Percentiles rank a stretch among this genome's conserved stretches.
phyloP scores from a whole-genome alignment of 64 coral and sea anemone species.

The Pocillopora damicornis region DNA sequence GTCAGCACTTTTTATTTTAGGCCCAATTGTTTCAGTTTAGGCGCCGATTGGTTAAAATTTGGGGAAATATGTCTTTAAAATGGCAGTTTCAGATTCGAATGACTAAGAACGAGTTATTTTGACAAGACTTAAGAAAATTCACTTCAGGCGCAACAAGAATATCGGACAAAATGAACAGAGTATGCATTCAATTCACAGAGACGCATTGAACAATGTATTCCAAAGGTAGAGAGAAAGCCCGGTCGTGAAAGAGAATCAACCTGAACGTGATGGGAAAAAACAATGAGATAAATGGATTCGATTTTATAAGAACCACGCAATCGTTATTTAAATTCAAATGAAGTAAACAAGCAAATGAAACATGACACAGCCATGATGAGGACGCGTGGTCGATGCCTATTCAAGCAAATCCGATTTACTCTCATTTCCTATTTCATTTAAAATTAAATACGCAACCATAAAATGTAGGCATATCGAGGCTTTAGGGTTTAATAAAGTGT shows the following conservation, averaged over 20 bases:
- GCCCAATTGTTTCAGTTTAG: neutral
- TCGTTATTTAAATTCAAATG: neutral
- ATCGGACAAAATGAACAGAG: too few species aligned
- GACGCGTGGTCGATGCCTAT: neutral
- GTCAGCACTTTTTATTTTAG: neutral
- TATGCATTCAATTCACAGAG: too few species aligned
- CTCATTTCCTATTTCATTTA: neutral
- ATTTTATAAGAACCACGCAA: neutral
- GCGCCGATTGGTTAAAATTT: neutral
- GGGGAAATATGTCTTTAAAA: neutral
- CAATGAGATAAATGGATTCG: neutral
- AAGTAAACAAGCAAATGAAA: neutral
- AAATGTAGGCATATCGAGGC: neutral
- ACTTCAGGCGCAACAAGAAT: neutral
- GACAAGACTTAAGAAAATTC: neutral
- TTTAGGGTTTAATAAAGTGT: neutral
- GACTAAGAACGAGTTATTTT: neutral
- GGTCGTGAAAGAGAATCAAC: neutral
- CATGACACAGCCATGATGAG: neutral
- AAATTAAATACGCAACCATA: neutral
- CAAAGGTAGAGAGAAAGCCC: neutral
- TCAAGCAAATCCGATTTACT: neutral
- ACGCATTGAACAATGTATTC: neutral
- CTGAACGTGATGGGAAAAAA: neutral
- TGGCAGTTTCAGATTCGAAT: neutral